Evolutionary conservation across 2,888 invertebrate species (phyloP).

Genomic region (Leptopterna dolabrata): DNA sequence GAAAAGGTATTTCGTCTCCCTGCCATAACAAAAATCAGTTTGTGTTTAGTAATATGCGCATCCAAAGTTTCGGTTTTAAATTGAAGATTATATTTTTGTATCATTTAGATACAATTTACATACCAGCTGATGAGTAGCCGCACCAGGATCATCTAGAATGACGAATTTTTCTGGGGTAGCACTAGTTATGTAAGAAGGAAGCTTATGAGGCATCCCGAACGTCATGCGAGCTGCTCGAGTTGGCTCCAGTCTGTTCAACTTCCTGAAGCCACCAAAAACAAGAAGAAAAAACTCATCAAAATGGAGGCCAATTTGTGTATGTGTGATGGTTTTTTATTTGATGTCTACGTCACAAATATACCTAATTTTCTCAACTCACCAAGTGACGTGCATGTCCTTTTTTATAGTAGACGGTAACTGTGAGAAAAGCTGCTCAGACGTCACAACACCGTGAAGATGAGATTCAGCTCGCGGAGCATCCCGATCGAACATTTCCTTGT

Average conservation of each 20-base stretch:
- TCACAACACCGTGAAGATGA: conserved; percentile 1
- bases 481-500: conserved; percentile 73
- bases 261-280: conserved; percentile 70
- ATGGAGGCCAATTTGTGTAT: too few species aligned
- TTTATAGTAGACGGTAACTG: background rate
- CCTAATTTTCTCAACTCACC: background rate
- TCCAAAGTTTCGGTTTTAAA: too few species aligned
- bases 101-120: too few species aligned
- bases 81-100: too few species aligned
- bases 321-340: too few species aligned
- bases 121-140: conserved; percentile 75
- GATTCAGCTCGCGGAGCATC: conserved; percentile 73
- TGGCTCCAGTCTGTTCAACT: conserved; percentile 81
- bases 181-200: conserved; percentile 69
- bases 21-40: too few species aligned
- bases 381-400: conserved; percentile 17
- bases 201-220: conserved; percentile 73
- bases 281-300: background rate
- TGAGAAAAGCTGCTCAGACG: background rate
- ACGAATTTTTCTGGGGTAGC: conserved; percentile 78
- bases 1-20: too few species aligned
- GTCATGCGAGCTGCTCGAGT: conserved; percentile 78
- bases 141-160: conserved; percentile 78
- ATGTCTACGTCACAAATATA: too few species aligned
- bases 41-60: too few species aligned